Evolutionary conservation across 2,888 invertebrate genomes (phyloP).

Genomic region (Hetaerina titia): DNA sequence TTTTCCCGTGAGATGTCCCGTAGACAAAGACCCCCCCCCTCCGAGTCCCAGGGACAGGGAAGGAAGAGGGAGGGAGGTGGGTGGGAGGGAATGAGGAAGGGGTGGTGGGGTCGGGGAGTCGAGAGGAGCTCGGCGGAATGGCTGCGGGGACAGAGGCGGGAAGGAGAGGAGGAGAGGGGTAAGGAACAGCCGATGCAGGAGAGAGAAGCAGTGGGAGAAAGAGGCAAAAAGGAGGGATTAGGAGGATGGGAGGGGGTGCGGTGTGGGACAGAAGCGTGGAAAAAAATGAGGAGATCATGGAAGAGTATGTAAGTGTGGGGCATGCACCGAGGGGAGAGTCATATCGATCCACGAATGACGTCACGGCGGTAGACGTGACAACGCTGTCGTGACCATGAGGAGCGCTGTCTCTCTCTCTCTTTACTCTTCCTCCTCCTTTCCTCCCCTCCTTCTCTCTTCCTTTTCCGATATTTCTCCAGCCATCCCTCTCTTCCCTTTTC

Average conservation of each 20-base stretch:
- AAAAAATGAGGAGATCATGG: not conserved
- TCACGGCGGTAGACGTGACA: constrained; percentile 62
- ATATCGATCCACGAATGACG: constrained; percentile 63
- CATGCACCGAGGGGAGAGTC: constrained; percentile 46
- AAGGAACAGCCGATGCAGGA: no score
- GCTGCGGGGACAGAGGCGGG: not conserved
- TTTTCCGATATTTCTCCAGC: not conserved
- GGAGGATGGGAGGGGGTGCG: not conserved
- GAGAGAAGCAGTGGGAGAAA: not conserved
- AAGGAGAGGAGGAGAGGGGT: not conserved
- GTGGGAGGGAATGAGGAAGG: not conserved
- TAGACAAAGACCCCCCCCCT: not conserved
- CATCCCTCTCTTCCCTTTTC: not conserved
- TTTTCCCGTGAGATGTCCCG: not conserved
- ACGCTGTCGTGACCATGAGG: constrained; percentile 62
- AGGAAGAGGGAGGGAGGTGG: not conserved
- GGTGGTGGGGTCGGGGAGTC: not conserved
- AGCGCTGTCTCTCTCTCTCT: not conserved
- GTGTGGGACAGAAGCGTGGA: not conserved
- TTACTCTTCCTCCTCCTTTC: not conserved
- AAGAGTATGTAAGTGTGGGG: not conserved
- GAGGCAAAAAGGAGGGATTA: not conserved
- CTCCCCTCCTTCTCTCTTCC: not conserved
- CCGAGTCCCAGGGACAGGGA: not conserved
- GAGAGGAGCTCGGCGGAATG: not conserved